These are phyloP conservation scores for Bathynomus jamesi DNA, from an alignment of 1,140 invertebrate species.

Conservation along the genomic window DNA sequence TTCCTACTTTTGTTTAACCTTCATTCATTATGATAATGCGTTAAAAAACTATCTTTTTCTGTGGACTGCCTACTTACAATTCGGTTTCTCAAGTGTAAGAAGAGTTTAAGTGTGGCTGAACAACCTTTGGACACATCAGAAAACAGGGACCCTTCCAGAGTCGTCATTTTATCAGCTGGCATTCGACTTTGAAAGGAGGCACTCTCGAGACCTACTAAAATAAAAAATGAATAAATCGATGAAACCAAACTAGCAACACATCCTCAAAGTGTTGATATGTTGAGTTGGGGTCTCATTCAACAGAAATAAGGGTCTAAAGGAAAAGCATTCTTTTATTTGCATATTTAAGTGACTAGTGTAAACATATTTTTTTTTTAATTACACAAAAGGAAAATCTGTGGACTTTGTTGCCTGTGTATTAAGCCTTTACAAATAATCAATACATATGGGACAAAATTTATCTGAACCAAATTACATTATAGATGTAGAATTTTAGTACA, in stretches of 20 bases:
- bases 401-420: neutral
- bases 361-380: neutral
- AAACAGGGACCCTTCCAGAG: constrained; percentile 86
- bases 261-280: neutral
- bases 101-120: constrained; percentile 77
- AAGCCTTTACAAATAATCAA: no score
- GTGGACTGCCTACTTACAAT: constrained; percentile 54
- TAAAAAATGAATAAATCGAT: neutral
- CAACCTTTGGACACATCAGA: constrained; percentile 74
- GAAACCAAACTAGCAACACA: neutral
- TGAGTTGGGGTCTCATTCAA: no score
- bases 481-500: no score
- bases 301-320: neutral
- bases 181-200: constrained; percentile 87
- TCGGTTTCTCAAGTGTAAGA: constrained; percentile 85
- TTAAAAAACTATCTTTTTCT: no score
- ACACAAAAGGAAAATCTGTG: neutral
- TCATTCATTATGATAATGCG: no score
- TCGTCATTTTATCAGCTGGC: constrained; percentile 90
- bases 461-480: no score
- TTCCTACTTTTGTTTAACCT: no score
- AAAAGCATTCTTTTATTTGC: no score
- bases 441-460: no score
- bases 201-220: constrained; percentile 63
- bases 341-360: neutral